Base-by-base conservation (phyloP, 2,888 invertebrate species). In the Julus scandinavius region DNA sequence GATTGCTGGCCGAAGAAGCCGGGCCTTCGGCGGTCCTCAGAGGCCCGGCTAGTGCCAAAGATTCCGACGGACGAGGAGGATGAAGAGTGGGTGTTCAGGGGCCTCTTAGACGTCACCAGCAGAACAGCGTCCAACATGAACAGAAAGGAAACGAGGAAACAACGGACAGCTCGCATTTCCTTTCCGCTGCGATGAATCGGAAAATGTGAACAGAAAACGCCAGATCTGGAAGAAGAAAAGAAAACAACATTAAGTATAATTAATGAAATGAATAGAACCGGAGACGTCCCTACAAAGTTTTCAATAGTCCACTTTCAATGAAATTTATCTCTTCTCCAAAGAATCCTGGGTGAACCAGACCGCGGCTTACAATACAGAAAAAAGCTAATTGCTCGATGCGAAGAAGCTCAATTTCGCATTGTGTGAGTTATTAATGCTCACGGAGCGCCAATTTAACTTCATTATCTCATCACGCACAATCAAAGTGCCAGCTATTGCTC, bases 371-470 rank as follows among this genome's bases (percentile, higher is more conserved):
- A 7, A 7, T 20, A n/a, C 20, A n/a, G 17, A 63, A 63, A 63
- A 20, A 45, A 45, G 45, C 2, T 45, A 45, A 63, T 63, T 63
- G 63, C 63, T 63, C n/a, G n/a, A 17, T 63, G 20, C 5, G 63
- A n/a, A 63, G 20, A n/a, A 63, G 63, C 63, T 63, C 63, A 63
- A 63, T 63, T 63, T 63, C 63, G 63, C 63, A 20, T 63, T 63
- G 63, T 63, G 63, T n/a, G 20, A 63, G n/a, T 63, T 63, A 63
- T 63, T 63, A 63, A 63, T 63, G 63, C 63, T 17, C 63, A 63
- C 63, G 63, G 20, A 63, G 20, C n/a, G 20, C 63, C 63, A 63
- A 63, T 63, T 20, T 63, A 63, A 63, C 63, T 63, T 63, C 20
- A 63, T 63, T 63, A 63, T 63, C 63, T 63, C 63, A 63, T 63